Conservation (phyloP, 2,797 vertebrate species). For the Spinus olivaceus region DNA sequence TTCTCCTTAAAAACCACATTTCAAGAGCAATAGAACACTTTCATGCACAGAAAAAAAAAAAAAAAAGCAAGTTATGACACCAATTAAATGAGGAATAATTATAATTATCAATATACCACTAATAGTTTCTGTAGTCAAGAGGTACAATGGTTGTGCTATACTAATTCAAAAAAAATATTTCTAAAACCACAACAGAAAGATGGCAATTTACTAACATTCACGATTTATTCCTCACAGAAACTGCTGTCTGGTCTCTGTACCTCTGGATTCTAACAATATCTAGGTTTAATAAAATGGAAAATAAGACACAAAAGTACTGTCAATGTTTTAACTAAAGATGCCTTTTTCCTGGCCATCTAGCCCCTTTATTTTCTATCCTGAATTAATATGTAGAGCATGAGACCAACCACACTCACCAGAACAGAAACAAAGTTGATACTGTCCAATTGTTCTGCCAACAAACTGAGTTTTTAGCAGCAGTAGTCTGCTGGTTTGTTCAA, state of each 20-base stretch:
- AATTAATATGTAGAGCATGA: not conserved
- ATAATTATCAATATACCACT: not conserved
- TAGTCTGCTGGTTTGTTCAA: not conserved
- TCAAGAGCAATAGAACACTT: not conserved
- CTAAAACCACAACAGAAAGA: not conserved
- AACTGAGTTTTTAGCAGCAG: not conserved
- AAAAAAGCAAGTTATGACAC: not conserved
- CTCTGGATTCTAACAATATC: not conserved
- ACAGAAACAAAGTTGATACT: not conserved
- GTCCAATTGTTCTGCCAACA: not conserved
- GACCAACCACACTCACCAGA: not conserved
- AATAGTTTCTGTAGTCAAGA: not conserved
- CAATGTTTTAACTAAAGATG: not conserved
- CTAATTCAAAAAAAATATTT: not conserved
- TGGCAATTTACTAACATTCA: not conserved
- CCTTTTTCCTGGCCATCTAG: not conserved
- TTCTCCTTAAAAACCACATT: not conserved
- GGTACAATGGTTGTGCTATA: not conserved
- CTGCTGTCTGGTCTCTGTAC: not conserved
- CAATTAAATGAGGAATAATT: not conserved
- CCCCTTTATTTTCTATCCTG: not conserved
- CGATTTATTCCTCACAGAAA: not conserved
- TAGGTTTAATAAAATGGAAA: not conserved
- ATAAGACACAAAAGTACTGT: not conserved
- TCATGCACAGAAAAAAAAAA: not conserved